A percentile compares a stretch with the other conserved stretches of the same genome.
phyloP scores from a whole-genome alignment of 1,140 invertebrate genomes.

The Drosophila navojoa region DNA sequence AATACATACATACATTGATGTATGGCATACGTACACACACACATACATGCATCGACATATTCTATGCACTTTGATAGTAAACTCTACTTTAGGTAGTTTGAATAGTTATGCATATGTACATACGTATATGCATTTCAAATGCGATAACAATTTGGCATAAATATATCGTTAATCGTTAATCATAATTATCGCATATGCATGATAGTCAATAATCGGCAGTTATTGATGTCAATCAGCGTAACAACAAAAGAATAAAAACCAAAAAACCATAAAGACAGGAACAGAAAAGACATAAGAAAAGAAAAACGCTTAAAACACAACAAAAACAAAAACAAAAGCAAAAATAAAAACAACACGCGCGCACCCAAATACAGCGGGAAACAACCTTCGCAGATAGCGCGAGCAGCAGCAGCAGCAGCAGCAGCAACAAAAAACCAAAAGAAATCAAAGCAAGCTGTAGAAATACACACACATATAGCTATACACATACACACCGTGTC shows the following conservation, averaged over 20 bases:
- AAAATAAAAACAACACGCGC: neutral
- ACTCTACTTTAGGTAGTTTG: too few species aligned
- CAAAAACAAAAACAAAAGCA: neutral
- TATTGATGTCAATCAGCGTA: slow-evolving; percentile 19
- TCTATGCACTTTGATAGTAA: too few species aligned
- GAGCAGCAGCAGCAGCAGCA: slow-evolving; percentile 9
- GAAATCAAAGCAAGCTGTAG: slow-evolving; percentile 60
- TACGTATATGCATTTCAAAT: neutral
- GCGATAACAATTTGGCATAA: slow-evolving; percentile 3
- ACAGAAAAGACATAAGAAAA: slow-evolving; percentile 5
- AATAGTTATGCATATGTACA: too few species aligned
- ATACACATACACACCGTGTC: slow-evolving; percentile 32
- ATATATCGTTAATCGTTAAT: slow-evolving; percentile 1
- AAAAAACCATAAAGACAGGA: slow-evolving; percentile 9
- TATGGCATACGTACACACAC: too few species aligned
- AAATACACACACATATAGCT: slow-evolving; percentile 30
- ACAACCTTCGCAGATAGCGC: slow-evolving; percentile 37
- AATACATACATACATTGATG: too few species aligned
- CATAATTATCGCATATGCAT: slow-evolving; percentile 4
- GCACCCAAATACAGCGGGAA: slow-evolving; percentile 18
- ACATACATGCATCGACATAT: neutral
- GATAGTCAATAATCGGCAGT: slow-evolving; percentile 9
- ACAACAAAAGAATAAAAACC: neutral
- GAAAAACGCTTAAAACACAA: slow-evolving; percentile 1
- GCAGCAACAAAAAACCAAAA: slow-evolving; percentile 39